Base-by-base conservation (phyloP, 2,888 invertebrate genomes). In the Hirtodrosophila alboralis region DNA sequence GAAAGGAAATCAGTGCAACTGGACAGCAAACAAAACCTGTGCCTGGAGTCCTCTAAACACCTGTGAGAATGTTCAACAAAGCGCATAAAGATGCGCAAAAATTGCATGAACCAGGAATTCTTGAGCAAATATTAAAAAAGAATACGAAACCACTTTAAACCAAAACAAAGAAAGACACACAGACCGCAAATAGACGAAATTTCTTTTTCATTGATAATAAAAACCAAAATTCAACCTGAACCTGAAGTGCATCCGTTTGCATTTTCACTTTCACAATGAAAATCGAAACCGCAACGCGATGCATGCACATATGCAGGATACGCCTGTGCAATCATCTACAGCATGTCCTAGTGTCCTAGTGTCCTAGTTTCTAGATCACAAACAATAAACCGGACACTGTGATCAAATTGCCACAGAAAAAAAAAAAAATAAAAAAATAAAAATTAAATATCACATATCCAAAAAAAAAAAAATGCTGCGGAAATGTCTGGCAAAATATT, bases 211-310 rank as follows among this genome's bases (percentile, higher is more conserved):
- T 54, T 60, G 37, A 52, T 31, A 31, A 33, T 44, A 28, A 37
- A n/a, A 40, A 40, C 40, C 43, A 59, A 34, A 53, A 36, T 47
- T 53, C 40, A 33, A 54, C 13, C 45, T 51, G 44, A 38, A 31
- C 30, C 9, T 14, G 40, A 8, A 84, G 75, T 75, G 85, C 85
- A 84, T 75, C 85, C 79, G 79, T 58, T 81, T 67, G 70, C 66
- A 63, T 75, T 85, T 87, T 87, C 87, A 84, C 87, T 87, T 86
- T 87, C 84, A 73, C 79, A 84, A 69, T 87, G 86, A 79, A 87
- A 87, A 79, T 59, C 53, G 81, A 87, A 79, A 87, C 86, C 87
- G 54, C 77, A 72, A 49, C 62, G 57, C 41, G 59, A 52, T 30
- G 48, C 36, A 28, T 47, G 52, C 58, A 61, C 56, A 62, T 53